Evolutionary conservation across 2,888 invertebrate species (phyloP).

Genomic region (Parnassius mnemosyne): DNA sequence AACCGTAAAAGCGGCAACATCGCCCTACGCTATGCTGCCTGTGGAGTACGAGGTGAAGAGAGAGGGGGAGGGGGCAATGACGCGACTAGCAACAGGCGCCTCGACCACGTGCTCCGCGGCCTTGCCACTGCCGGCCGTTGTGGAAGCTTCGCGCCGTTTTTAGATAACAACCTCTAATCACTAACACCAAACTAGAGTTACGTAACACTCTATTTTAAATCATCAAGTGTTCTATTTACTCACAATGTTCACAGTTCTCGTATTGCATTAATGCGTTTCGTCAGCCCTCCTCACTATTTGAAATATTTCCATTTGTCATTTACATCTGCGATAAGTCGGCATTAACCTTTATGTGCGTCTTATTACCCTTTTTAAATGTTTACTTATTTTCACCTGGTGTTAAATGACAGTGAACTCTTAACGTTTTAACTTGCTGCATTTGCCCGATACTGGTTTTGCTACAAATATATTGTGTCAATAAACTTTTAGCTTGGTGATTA

Average conservation of each 20-base stretch:
- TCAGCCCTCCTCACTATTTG: neutral
- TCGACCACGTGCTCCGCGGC: slow-evolving; percentile 70
- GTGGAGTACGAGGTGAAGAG: slow-evolving; percentile 37
- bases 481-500: too few relatives aligned
- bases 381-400: neutral
- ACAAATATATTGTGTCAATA: too few relatives aligned
- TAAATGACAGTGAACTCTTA: neutral
- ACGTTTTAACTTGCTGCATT: neutral
- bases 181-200: slow-evolving; percentile 45
- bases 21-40: slow-evolving; percentile 39
- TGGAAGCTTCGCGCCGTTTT: slow-evolving; percentile 74
- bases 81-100: slow-evolving; percentile 73
- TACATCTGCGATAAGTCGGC: neutral
- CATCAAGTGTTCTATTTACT: neutral
- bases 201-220: slow-evolving; percentile 34
- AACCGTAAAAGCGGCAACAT: slow-evolving; percentile 65
- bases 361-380: neutral
- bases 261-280: neutral
- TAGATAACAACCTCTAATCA: slow-evolving; percentile 61
- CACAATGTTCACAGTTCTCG: neutral
- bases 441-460: neutral
- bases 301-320: neutral
- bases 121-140: slow-evolving; percentile 64
- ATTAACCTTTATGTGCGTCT: neutral
- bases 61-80: slow-evolving; percentile 32